A percentile compares a stretch with the other conserved stretches of the same genome.
Evolutionary conservation across 2,113 vertebrate genomes (phyloP).

Genomic region (Eonycteris spelaea): DNA sequence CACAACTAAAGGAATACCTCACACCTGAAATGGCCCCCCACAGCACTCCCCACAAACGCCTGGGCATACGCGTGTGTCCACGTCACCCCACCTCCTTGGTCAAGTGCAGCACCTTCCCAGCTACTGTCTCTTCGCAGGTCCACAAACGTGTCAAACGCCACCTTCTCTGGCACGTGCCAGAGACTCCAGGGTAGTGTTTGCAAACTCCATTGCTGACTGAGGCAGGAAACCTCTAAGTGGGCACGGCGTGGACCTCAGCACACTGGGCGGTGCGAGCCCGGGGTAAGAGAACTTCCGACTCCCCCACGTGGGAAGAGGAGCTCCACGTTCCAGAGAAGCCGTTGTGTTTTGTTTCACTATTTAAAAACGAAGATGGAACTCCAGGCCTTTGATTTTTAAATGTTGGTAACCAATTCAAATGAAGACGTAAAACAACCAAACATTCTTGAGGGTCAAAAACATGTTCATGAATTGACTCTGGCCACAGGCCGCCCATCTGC

Average conservation of each 20-base stretch:
- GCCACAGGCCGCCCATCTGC: neutral
- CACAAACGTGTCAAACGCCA: neutral
- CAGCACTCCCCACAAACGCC: neutral
- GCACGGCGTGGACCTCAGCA: neutral
- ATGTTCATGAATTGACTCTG: neutral
- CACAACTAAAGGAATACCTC: neutral
- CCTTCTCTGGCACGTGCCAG: neutral
- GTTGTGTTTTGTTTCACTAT: neutral
- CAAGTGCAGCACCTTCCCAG: neutral
- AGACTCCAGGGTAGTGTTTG: neutral
- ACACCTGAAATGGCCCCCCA: neutral
- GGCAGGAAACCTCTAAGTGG: neutral
- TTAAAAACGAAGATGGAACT: neutral
- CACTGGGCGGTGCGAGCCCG: neutral
- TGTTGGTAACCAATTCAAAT: neutral
- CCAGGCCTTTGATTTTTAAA: neutral
- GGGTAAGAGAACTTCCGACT: neutral
- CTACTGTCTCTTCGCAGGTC: neutral
- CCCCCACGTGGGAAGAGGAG: neutral
- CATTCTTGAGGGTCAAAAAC: neutral
- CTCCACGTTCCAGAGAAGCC: neutral
- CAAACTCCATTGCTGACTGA: neutral
- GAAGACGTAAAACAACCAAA: neutral
- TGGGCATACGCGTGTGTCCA: fast-evolving
- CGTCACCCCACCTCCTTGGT: neutral